Base-by-base conservation (phyloP, 2,888 invertebrate genomes). In the Escarpia spicata region DNA sequence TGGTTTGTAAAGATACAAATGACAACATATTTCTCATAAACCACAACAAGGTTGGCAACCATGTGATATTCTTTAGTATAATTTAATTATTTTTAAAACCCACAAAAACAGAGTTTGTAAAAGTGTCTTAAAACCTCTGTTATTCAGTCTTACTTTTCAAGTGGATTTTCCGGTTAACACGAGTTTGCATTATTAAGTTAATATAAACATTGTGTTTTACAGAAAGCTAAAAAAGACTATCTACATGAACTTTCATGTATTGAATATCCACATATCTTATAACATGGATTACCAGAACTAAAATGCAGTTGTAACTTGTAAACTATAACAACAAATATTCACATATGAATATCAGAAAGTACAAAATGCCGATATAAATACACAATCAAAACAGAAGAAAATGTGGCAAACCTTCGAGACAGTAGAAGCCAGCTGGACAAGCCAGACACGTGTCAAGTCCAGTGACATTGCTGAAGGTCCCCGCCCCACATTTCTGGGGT, bases 351-450 rank as follows among this genome's bases (percentile, higher is more conserved):
- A 75, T 26, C n/a, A n/a, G 75, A n/a, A 75, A 52, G 52, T 52
- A 52, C 75, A 26, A 75, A 26, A 75, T 52, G 52, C 15, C 0
- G 9, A 52, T 15, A 52, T 52, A 26, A 43, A 92, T 58, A 19
- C 60, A 19, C 3, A 43, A 3, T 43, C 19, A 6, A 15, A 44
- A 45, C 58, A 45, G 15, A 44, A 37, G 15, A 92, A 43, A 92
- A 45, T 37, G 26, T 43, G 45, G 43, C 52, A 92, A 45, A 96
- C 96, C 95, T 93, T 94, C 94, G 9, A 94, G 94, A 94, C 96
- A 96, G 94, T 95, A 96, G 94, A 94, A 96, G 0, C 96, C 96
- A 0, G 95, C 95, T 9, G 96, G 96, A 93, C 96, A 96, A 15
- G 94, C 93, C n/a, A 93, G 93, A 93, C 96, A 96, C 4, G 92